These are phyloP conservation scores for Protobothrops flavoviridis DNA, from an alignment of 2,113 vertebrate species.

Conservation along the genomic window DNA sequence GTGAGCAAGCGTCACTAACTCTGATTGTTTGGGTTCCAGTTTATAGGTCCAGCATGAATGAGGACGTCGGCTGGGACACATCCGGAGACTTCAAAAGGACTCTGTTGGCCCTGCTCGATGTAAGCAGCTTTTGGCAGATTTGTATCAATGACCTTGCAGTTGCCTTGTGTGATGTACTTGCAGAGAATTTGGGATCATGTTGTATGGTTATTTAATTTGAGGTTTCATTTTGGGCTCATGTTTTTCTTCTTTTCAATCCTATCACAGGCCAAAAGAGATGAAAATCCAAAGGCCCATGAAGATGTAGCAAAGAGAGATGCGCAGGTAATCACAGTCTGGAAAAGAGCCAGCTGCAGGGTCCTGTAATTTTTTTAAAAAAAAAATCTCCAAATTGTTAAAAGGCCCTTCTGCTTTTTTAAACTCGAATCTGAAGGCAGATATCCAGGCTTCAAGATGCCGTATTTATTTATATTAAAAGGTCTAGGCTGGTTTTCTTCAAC, in stretches of 20 bases:
- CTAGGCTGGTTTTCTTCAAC: background rate
- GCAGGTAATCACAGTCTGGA: constrained; percentile 65
- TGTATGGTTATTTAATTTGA: background rate
- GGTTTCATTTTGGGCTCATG: background rate
- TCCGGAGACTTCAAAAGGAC: constrained; percentile 80
- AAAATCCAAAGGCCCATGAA: constrained; percentile 70
- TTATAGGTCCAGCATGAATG: constrained; percentile 71
- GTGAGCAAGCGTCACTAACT: background rate
- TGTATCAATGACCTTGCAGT: background rate
- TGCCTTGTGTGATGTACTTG: too few species aligned
- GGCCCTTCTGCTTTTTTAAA: background rate
- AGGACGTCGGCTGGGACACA: constrained; percentile 80
- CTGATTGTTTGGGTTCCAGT: constrained; percentile 53
- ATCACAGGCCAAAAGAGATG: constrained; percentile 75
- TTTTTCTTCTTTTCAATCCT: background rate
- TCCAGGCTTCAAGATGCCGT: background rate
- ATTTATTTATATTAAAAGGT: background rate
- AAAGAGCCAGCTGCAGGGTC: background rate
- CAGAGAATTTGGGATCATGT: background rate
- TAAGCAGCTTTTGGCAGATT: constrained; percentile 37
- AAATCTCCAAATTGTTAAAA: background rate
- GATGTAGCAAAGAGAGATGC: constrained; percentile 79
- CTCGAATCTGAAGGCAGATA: background rate
- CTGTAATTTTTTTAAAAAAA: too few species aligned
- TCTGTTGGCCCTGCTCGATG: constrained; percentile 81